Evolutionary conservation across 2,113 vertebrate species (phyloP), one percentile per base, ranked within the genome.

Genomic region (Cynocephalus volans): DNA sequence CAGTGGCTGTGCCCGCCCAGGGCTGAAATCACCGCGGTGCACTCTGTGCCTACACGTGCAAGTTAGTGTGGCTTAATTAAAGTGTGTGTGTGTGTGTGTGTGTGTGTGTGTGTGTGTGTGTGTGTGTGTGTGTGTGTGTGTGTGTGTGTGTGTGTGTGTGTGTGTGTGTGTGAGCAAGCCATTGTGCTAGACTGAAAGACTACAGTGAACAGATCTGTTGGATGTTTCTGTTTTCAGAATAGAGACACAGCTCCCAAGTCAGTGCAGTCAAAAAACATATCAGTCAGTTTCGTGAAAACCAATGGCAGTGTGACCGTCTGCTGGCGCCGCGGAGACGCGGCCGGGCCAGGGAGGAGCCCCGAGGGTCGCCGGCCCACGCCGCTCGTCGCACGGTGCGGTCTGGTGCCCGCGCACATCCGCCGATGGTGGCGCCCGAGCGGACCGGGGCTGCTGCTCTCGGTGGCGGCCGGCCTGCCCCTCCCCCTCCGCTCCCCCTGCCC

Each of bases 381-480:
- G 4, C 21, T 52, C 80, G 23, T 12, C 45, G 23, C 56, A 31
- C n/a, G 4, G 41, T 41, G 41, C 41, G 41, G 41, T 36, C 67
- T 67, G 11, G 8, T 18, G 50, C 41, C 67, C 1, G 5, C 8
- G 79, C 83, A 36, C 93, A 50, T 31, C 62, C 88, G 41, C n/a
- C 93, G 58, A 41, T 41, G 41, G 41, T 41, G 41, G 41, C 41
- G 41, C 4, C 41, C 41, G 41, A 41, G 41, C 41, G 41, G 41
- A 41, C 41, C 41, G 41, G 41, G 41, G 41, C 41, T 41, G 41
- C 50, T 19, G 75, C 50, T 3, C 17, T 21, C 50, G 28, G 15
- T 28, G 0, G 8, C 1, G 17, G 8, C 19, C 31, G 97, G 97
- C 98, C 97, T 31, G 33, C 73, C 82, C 72, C 89, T 88, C 95